Evolutionary conservation across 2,888 invertebrate species (phyloP).

Genomic region (Caradrina clavipalpis): DNA sequence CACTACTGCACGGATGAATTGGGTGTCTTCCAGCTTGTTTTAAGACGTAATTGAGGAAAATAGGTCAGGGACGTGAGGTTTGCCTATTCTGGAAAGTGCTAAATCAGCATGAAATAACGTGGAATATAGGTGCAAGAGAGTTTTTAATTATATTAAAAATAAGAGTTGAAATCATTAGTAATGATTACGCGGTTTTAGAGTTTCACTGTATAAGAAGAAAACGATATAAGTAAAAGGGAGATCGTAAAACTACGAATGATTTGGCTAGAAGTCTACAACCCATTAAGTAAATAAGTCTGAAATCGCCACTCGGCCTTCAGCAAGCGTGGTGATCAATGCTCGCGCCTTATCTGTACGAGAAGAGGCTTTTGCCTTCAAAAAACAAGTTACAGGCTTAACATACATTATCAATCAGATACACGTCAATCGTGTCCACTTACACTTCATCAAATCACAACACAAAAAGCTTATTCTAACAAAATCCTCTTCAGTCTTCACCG

Average conservation of each 20-base stretch:
- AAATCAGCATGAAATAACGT: constrained; percentile 22
- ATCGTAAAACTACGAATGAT: background rate
- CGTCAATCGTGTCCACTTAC: background rate
- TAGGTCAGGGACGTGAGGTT: constrained; percentile 45
- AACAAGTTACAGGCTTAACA: no score
- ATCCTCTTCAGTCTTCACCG: constrained; percentile 19
- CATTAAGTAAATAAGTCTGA: no score
- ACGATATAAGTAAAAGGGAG: background rate
- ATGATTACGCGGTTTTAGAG: background rate
- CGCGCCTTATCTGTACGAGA: no score
- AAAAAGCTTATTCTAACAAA: constrained; percentile 25
- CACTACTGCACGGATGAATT: constrained; percentile 46
- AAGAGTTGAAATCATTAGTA: background rate
- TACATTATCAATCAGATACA: background rate
- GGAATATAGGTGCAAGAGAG: background rate
- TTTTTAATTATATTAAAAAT: constrained; percentile 17
- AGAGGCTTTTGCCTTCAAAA: no score
- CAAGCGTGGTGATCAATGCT: no score
- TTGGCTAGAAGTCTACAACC: background rate
- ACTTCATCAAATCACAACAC: background rate
- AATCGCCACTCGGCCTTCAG: no score
- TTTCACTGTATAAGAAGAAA: background rate
- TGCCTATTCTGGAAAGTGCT: constrained; percentile 25
- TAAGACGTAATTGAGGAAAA: constrained; percentile 50
- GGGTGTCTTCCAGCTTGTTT: constrained; percentile 54